Percentiles rank a stretch among this genome's conserved stretches.
Evolutionary conservation across 2,888 invertebrate species (phyloP).

Genomic region (Octonoba sinensis): DNA sequence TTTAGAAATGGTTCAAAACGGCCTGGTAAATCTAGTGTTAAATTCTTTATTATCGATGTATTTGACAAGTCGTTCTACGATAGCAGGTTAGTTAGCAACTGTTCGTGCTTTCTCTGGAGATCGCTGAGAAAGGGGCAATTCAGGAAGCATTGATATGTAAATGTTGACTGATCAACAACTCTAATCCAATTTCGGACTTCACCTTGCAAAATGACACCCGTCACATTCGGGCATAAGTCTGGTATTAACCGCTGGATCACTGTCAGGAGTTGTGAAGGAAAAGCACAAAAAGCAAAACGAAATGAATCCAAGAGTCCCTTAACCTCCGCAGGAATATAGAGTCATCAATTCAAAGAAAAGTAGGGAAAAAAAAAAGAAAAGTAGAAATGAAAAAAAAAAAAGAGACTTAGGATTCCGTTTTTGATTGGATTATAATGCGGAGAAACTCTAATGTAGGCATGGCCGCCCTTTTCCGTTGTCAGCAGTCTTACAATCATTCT

Average conservation of each 20-base stretch:
- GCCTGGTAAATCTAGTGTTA: too few species aligned
- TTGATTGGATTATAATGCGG: conserved; percentile 61
- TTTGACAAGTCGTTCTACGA: too few species aligned
- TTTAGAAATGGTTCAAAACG: too few species aligned
- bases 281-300: neutral
- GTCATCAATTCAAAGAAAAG: conserved; percentile 31
- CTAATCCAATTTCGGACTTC: conserved; percentile 17
- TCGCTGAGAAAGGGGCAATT: too few species aligned
- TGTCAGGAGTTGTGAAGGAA: neutral
- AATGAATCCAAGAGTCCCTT: conserved; percentile 23
- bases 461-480: conserved; percentile 41
- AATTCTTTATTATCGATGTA: too few species aligned
- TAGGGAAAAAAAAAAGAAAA: too few species aligned
- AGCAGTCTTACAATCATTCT: conserved; percentile 22
- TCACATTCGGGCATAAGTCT: conserved; percentile 24
- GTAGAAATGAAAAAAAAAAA: neutral
- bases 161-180: conserved; percentile 34
- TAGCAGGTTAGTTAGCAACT: too few species aligned
- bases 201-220: conserved; percentile 22
- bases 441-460: conserved; percentile 27
- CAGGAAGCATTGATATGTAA: conserved; percentile 38
- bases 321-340: conserved; percentile 32
- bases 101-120: too few species aligned
- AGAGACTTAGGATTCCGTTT: conserved; percentile 24
- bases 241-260: too few species aligned